Conservation (phyloP, 1,140 invertebrate species). For the Ceratina japonica region DNA sequence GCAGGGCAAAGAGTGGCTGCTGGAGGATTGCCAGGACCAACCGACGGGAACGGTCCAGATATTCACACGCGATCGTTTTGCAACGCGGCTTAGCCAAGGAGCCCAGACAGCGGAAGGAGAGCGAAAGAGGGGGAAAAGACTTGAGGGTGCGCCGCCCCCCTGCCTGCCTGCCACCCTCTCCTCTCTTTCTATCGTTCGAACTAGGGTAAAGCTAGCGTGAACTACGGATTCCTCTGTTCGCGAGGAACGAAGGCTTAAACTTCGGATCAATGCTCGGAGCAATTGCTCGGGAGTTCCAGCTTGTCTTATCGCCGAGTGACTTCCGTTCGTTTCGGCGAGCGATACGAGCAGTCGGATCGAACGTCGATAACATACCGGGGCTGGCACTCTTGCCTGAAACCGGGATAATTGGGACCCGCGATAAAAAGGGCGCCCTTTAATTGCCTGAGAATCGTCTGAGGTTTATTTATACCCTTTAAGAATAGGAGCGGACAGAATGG, state of each 20-base stretch:
- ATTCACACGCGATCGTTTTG: constrained; percentile 63
- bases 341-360: constrained; percentile 38
- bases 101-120: background rate
- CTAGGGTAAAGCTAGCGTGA: constrained; percentile 54
- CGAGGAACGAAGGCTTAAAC: constrained; percentile 58
- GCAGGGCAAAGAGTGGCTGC: constrained; percentile 42
- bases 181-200: constrained; percentile 32
- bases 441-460: no score
- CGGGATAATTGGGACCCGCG: no score
- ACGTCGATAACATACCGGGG: no score
- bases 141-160: background rate
- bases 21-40: constrained; percentile 61
- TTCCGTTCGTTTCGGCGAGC: constrained; percentile 46
- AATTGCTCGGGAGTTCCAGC: constrained; percentile 52
- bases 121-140: background rate
- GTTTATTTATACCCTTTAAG: no score
- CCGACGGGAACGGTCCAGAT: constrained; percentile 56
- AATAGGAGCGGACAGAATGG: no score
- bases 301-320: constrained; percentile 59
- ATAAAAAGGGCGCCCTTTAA: no score
- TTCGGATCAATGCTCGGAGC: constrained; percentile 59
- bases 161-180: background rate
- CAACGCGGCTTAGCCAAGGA: constrained; percentile 13
- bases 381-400: no score
- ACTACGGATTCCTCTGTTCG: constrained; percentile 47